These are phyloP conservation scores for Encarsia formosa DNA, from an alignment of 2,888 invertebrate species.

Conservation along the genomic window DNA sequence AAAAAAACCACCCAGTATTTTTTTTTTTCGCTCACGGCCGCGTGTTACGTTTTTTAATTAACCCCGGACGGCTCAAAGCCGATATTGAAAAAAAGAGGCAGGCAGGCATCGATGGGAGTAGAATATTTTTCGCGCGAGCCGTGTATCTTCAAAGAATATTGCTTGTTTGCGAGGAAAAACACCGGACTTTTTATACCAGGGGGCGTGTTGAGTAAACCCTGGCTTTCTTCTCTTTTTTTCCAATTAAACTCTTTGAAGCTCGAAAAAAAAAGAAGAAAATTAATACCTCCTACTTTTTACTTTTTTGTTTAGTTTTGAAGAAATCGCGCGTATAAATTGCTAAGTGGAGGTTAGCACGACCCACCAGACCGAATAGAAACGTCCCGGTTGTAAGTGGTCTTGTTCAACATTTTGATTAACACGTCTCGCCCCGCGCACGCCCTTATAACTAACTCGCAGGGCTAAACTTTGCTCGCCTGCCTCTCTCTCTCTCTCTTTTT, in stretches of 20 bases:
- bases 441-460: background rate
- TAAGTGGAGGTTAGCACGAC: no score
- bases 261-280: no score
- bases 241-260: slow-evolving; percentile 2
- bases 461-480: background rate
- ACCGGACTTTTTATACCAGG: slow-evolving; percentile 14
- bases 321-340: background rate
- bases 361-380: slow-evolving; percentile 50
- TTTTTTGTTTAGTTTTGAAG: background rate
- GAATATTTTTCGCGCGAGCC: slow-evolving; percentile 22
- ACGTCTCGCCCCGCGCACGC: slow-evolving; percentile 37
- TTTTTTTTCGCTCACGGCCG: background rate
- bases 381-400: slow-evolving; percentile 51
- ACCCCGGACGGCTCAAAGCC: slow-evolving; percentile 4
- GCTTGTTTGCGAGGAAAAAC: slow-evolving; percentile 18
- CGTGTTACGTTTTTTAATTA: slow-evolving; percentile 22
- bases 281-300: background rate
- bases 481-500: background rate
- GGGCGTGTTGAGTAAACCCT: no score
- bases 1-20: background rate
- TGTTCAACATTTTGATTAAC: slow-evolving; percentile 53
- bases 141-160: slow-evolving; percentile 25
- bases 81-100: slow-evolving; percentile 20
- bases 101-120: slow-evolving; percentile 12
- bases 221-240: no score